Conservation (phyloP, 2,888 invertebrate genomes). For the Amphiduros pacificus region DNA sequence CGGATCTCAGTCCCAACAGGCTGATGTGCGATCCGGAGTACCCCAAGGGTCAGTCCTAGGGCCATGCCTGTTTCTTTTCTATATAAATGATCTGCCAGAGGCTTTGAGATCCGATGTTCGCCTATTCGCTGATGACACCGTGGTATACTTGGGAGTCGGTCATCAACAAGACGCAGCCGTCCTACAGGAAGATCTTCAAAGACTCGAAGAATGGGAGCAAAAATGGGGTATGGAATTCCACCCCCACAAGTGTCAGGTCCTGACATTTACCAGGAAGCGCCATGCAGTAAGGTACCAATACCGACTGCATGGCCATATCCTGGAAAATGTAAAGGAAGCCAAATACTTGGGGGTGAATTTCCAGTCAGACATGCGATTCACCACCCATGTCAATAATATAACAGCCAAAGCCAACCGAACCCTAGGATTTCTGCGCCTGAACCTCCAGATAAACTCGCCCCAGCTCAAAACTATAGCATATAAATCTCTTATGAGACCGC, state of each 20-base stretch:
- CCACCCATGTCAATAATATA: no score
- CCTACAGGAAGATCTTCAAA: neutral
- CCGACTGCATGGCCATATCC: neutral
- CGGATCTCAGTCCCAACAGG: neutral
- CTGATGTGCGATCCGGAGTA: neutral
- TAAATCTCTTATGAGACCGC: no score
- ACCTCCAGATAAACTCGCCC: no score
- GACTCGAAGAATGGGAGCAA: neutral
- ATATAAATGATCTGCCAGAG: constrained; percentile 23
- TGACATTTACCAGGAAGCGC: neutral
- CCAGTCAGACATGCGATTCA: neutral
- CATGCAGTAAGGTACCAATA: neutral
- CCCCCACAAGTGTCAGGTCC: neutral
- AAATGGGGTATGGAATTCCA: neutral
- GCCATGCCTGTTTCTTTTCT: neutral
- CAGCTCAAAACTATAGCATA: no score
- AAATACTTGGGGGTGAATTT: neutral
- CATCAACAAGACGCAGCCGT: neutral
- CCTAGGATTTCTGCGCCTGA: no score
- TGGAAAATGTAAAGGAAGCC: neutral
- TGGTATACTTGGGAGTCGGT: neutral
- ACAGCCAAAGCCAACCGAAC: no score
- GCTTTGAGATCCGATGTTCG: constrained; percentile 3
- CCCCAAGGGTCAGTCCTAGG: neutral
- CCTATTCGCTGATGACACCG: constrained; percentile 30